Conservation (phyloP, 1,140 invertebrate species). For the Zaprionus davidi region DNA sequence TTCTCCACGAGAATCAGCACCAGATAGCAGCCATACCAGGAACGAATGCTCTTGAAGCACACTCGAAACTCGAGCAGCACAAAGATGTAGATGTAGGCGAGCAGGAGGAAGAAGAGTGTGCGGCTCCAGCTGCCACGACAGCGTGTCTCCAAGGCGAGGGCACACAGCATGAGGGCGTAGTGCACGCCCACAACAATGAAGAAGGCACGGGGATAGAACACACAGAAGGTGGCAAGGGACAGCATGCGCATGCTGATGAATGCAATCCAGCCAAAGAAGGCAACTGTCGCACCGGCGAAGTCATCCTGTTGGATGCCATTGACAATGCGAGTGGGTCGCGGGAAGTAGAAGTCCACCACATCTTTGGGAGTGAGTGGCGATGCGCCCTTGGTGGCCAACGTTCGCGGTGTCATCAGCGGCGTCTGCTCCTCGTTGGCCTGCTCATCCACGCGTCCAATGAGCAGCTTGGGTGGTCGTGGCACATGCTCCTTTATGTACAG, state of each 20-base stretch:
- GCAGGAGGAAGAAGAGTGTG: constrained; percentile 86
- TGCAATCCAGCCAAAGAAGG: constrained; percentile 89
- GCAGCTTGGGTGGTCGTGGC: constrained; percentile 71
- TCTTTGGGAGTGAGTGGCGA: constrained; percentile 69
- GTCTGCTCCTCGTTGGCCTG: constrained; percentile 36
- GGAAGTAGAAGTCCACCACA: constrained; percentile 82
- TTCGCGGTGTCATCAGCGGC: constrained; percentile 30
- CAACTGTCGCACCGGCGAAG: constrained; percentile 87
- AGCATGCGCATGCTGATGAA: constrained; percentile 89
- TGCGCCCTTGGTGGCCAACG: constrained; percentile 24
- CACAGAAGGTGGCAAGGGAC: constrained; percentile 88
- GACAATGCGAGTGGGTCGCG: constrained; percentile 74
- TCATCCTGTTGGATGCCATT: constrained; percentile 89
- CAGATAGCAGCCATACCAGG: constrained; percentile 88
- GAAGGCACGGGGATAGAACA: constrained; percentile 87
- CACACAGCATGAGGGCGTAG: constrained; percentile 86
- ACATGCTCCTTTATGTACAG: constrained; percentile 79
- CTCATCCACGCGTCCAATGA: constrained; percentile 56
- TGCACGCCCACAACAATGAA: constrained; percentile 86
- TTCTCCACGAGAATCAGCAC: constrained; percentile 88
- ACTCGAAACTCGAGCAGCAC: constrained; percentile 91
- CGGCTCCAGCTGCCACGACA: constrained; percentile 85
- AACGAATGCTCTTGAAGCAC: constrained; percentile 88
- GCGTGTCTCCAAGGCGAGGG: constrained; percentile 86
- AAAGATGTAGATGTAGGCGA: constrained; percentile 89